Evolutionary conservation across 37 sponge, comb jelly and placozoan species (phyloP), one percentile per base, ranked within the genome.

Genomic region (Halisarca cf. caerulea): DNA sequence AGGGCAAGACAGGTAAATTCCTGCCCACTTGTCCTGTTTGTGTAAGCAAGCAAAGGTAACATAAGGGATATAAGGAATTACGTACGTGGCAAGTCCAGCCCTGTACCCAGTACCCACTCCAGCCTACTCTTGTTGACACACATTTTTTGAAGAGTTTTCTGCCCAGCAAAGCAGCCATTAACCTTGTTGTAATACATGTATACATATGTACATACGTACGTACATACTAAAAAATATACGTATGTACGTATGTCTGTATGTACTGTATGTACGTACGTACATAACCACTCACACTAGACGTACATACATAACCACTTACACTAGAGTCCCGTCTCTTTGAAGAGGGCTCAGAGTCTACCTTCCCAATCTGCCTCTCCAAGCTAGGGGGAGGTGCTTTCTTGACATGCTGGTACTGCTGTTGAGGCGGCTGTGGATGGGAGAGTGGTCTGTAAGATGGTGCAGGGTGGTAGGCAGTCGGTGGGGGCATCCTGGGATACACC

Each of bases 291-390:
- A n/a, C n/a, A n/a, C n/a, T n/a, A n/a, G n/a, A 77, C 45, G 40
- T 41, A 38, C 47, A 38, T 77, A 38, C 47, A 37, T 77, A 47
- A 11, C 11, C 51, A 47, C 51, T 47, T 47, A 47, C 51, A 14
- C 51, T 11, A 47, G 69, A 68, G 35, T 27, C 35, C 1, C 33
- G 30, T 34, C 33, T 68, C 1, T 34, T 68, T 6, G 33, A 18
- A 41, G 2, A 21, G 2, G 77, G 45, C 45, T 74, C 77, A 25
- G 77, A 83, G 71, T 90, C 90, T 41, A 90, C 91, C 51, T 80
- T 91, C 1, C 91, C 91, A 59, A 83, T 87, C 24, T 82, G 81
- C 41, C 91, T 77, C 37, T 85, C 84, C 72, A 44, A 21, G 42
- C 44, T 38, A 1, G 36, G 25, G 21, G 77, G 5, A 0, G 69